Evolutionary conservation across 2,113 vertebrate species (phyloP).

Genomic region (Labeo rohita): DNA sequence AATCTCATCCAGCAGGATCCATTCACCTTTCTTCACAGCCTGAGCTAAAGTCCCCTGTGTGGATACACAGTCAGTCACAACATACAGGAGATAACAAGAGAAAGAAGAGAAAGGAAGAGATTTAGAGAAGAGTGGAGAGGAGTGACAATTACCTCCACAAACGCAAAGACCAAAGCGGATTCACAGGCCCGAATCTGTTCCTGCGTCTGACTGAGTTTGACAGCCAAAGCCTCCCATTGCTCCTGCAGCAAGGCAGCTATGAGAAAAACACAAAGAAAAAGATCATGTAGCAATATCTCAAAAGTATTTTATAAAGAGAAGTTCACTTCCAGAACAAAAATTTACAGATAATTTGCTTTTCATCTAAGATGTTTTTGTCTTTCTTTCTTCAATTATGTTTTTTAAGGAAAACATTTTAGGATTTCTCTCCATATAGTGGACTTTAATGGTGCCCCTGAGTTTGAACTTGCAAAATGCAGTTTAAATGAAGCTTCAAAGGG

Average conservation of each 20-base stretch:
- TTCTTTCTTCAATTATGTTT: too few species aligned
- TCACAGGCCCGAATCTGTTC: constrained; percentile 95
- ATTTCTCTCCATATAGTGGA: too few species aligned
- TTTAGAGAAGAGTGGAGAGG: not conserved
- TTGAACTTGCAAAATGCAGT: too few species aligned
- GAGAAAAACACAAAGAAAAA: constrained; percentile 51
- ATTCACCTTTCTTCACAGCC: constrained; percentile 94
- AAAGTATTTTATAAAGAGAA: not conserved
- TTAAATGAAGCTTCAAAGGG: too few species aligned
- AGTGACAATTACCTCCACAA: constrained; percentile 88
- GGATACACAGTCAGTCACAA: constrained; percentile 38
- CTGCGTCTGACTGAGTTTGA: constrained; percentile 88
- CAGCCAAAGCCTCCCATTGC: constrained; percentile 89
- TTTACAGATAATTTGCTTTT: too few species aligned
- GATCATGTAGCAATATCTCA: not conserved
- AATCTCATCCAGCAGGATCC: constrained; percentile 97
- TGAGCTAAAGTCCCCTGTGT: constrained; percentile 89
- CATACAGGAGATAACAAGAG: not conserved
- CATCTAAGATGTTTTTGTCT: too few species aligned
- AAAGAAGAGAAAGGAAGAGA: not conserved
- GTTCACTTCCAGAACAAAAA: too few species aligned
- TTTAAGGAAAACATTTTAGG: too few species aligned
- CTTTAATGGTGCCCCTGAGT: too few species aligned
- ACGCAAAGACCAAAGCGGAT: constrained; percentile 89
- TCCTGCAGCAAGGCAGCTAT: constrained; percentile 84